These are phyloP conservation scores for Cossypha niveicapilla DNA, from an alignment of 2,797 vertebrate genomes.

Conservation along the genomic window DNA sequence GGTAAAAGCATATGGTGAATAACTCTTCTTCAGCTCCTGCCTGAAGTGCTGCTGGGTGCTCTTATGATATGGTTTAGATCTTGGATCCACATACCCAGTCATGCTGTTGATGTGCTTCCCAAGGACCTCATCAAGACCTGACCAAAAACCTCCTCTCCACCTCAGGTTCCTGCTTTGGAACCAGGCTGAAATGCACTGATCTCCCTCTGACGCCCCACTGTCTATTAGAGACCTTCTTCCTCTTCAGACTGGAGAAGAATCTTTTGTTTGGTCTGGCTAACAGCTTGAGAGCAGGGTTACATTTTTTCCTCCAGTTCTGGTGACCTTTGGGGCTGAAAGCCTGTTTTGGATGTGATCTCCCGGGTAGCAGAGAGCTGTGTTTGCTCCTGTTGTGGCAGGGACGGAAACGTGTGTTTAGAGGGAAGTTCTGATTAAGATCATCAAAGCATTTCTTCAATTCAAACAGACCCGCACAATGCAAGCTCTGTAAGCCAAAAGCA, in stretches of 20 bases:
- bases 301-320: neutral
- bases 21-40: neutral
- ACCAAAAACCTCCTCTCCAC: neutral
- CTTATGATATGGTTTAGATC: neutral
- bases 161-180: neutral
- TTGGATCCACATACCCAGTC: neutral
- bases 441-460: conserved; percentile 13
- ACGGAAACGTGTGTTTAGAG: neutral
- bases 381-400: accelerated
- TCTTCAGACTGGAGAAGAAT: neutral
- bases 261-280: neutral
- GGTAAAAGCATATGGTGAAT: neutral
- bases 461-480: neutral
- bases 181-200: neutral
- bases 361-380: neutral
- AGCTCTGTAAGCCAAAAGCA: neutral
- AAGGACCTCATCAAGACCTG: neutral
- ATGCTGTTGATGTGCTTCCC: neutral
- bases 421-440: conserved; percentile 47
- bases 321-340: neutral
- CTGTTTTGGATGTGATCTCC: neutral
- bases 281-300: neutral
- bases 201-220: neutral
- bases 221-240: neutral
- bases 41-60: neutral